Evolutionary conservation across 2,797 vertebrate genomes (phyloP).

Genomic region (Protonibea diacanthus): DNA sequence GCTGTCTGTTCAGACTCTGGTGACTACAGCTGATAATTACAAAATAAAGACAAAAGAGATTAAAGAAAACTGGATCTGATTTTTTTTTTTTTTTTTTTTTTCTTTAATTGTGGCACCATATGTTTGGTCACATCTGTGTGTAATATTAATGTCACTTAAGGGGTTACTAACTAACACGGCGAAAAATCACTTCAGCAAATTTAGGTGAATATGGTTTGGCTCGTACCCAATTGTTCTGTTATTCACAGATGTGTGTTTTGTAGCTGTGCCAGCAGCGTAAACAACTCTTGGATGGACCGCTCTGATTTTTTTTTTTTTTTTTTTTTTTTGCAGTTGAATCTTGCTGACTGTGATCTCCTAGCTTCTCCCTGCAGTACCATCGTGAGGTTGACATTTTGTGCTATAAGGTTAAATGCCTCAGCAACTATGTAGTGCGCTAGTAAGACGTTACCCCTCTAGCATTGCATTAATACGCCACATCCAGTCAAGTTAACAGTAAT

Average conservation of each 20-base stretch:
- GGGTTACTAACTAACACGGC: neutral
- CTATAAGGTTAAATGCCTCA: neutral
- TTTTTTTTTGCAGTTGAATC: neutral
- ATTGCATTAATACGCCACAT: too few relatives aligned
- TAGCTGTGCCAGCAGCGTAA: neutral
- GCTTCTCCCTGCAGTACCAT: neutral
- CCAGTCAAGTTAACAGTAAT: too few relatives aligned
- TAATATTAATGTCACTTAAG: neutral
- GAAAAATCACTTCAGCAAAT: neutral
- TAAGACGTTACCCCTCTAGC: too few relatives aligned
- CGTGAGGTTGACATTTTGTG: neutral
- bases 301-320: neutral
- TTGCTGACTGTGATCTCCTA: neutral
- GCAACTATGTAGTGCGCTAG: neutral
- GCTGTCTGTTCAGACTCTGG: neutral
- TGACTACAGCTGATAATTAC: neutral
- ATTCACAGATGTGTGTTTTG: neutral
- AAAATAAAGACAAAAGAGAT: neutral
- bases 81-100: neutral
- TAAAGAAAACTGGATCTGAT: neutral
- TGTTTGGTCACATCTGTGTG: conserved; percentile 2
- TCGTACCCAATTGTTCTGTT: neutral
- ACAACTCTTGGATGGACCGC: neutral
- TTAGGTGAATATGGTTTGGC: neutral
- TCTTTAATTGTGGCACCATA: neutral